Evolutionary conservation across 2,888 invertebrate species (phyloP).

Genomic region (Opisthograptis luteolata): DNA sequence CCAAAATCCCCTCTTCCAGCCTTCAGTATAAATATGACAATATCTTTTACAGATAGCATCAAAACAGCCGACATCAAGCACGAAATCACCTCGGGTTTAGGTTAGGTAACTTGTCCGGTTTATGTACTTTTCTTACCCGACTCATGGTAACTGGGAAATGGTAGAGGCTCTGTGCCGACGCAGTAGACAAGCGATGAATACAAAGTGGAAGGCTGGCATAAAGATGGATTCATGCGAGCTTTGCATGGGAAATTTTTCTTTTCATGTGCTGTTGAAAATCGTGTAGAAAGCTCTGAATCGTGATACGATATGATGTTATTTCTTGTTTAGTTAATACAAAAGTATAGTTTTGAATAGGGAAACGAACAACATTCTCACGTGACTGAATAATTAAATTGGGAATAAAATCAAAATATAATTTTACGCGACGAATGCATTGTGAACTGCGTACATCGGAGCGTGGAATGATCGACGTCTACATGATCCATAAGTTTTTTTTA

Average conservation of each 20-base stretch:
- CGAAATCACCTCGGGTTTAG: not conserved
- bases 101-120: not conserved
- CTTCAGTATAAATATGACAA: not conserved
- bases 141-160: slow-evolving; percentile 44
- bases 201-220: slow-evolving; percentile 24
- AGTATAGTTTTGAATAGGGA: not conserved
- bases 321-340: not conserved
- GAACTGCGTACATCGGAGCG: too few species aligned
- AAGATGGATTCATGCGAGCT: slow-evolving; percentile 3
- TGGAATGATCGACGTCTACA: too few species aligned
- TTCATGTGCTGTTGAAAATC: not conserved
- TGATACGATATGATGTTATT: not conserved
- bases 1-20: too few species aligned
- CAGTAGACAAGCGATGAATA: slow-evolving; percentile 38
- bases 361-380: too few species aligned
- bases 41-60: not conserved
- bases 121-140: slow-evolving; percentile 9
- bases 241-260: slow-evolving; percentile 11
- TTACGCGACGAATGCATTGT: too few species aligned
- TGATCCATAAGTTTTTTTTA: too few species aligned
- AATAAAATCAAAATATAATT: too few species aligned
- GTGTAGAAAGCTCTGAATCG: not conserved
- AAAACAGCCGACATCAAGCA: not conserved
- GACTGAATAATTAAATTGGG: too few species aligned
- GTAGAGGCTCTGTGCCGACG: slow-evolving; percentile 41